Evolutionary conservation across 1,140 invertebrate species (phyloP).

Genomic region (Drosophila kohkoa): DNA sequence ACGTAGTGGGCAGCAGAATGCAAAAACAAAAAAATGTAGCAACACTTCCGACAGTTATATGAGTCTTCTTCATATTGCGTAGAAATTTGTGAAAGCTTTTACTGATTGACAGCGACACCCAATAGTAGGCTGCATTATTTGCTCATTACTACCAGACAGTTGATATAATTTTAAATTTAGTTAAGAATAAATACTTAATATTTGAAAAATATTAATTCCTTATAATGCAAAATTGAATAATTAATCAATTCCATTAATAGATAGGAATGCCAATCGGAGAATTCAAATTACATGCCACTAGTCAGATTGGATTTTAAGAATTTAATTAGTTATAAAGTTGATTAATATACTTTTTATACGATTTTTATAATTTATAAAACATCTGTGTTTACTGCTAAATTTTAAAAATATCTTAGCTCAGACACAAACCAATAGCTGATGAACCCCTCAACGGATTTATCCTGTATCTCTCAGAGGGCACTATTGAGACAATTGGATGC

Average conservation of each 20-base stretch:
- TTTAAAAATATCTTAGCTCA: background rate
- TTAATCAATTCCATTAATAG: too few relatives aligned
- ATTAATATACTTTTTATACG: too few relatives aligned
- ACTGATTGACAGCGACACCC: background rate
- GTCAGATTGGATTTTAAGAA: too few relatives aligned
- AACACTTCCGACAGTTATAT: conserved; percentile 39
- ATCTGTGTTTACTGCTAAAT: background rate
- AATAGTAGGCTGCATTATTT: background rate
- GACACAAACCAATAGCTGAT: conserved; percentile 16
- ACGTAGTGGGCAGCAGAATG: background rate
- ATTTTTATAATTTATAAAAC: too few relatives aligned
- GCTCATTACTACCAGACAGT: background rate
- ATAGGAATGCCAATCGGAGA: too few relatives aligned
- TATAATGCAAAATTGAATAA: too few relatives aligned
- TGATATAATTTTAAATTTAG: too few relatives aligned
- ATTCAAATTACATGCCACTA: too few relatives aligned
- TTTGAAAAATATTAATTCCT: too few relatives aligned
- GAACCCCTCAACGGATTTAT: background rate
- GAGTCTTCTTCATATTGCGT: background rate
- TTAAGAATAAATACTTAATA: too few relatives aligned
- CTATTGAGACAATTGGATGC: conserved; percentile 28
- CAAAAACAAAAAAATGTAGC: conserved; percentile 5
- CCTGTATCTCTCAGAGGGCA: conserved; percentile 30
- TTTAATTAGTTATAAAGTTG: too few relatives aligned
- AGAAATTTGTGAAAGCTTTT: background rate